A percentile compares a stretch with the other conserved stretches of the same genome.
Conservation (phyloP, 2,888 invertebrate genomes). For the Drosophila kuntzei region DNA sequence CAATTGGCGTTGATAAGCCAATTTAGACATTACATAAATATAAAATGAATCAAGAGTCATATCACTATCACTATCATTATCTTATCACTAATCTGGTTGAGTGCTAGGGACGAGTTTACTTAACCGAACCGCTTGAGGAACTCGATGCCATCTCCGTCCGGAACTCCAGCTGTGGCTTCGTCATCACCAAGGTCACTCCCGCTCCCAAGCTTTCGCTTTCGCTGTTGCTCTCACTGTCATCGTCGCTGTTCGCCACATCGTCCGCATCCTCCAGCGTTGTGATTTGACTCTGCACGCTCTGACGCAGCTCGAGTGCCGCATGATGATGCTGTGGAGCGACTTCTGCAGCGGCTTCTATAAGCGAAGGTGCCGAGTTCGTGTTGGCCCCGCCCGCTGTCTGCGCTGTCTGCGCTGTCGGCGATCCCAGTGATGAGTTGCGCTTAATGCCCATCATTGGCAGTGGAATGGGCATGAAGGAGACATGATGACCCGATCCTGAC, state of each 20-base stretch:
- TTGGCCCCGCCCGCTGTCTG: constrained; percentile 28
- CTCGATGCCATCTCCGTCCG: constrained; percentile 57
- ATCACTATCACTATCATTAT: constrained; percentile 33
- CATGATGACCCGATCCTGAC: constrained; percentile 73
- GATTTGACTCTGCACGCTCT: constrained; percentile 77
- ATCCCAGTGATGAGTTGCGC: constrained; percentile 58
- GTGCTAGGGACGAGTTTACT: constrained; percentile 55
- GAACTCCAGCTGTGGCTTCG: constrained; percentile 62
- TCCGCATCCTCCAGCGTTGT: constrained; percentile 80
- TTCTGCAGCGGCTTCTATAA: constrained; percentile 48
- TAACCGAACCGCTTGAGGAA: constrained; percentile 72
- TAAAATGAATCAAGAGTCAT: constrained; percentile 14
- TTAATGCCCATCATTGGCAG: constrained; percentile 55
- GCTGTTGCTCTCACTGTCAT: constrained; percentile 59
- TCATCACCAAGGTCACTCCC: constrained; percentile 64
- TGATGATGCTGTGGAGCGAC: constrained; percentile 41
- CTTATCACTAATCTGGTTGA: constrained; percentile 41
- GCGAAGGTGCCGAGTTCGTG: constrained; percentile 73
- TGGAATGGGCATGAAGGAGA: constrained; percentile 67
- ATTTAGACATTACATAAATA: no score
- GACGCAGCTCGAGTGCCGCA: constrained; percentile 69
- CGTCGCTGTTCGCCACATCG: constrained; percentile 52
- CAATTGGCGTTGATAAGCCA: no score
- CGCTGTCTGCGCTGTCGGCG: no score
- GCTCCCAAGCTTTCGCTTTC: no score